Percentiles rank a stretch among this genome's conserved stretches.
Evolutionary conservation across 2,797 vertebrate genomes (phyloP).

Genomic region (Phrynocephalus vlangalii): DNA sequence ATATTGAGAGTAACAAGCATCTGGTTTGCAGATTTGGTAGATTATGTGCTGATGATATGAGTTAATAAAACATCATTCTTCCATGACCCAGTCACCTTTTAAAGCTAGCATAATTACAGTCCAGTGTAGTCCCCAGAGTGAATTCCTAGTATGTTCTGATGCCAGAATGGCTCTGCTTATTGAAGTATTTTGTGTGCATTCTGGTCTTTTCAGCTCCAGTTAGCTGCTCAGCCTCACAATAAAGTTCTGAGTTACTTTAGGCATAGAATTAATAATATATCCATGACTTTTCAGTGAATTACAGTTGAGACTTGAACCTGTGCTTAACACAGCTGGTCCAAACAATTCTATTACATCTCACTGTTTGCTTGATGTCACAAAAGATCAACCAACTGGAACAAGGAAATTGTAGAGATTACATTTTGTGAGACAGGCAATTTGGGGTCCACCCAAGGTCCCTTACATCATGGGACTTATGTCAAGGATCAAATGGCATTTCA

Average conservation of each 20-base stretch:
- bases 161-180: background rate
- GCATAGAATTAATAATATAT: background rate
- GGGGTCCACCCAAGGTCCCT: background rate
- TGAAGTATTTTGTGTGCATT: background rate
- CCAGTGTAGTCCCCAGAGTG: background rate
- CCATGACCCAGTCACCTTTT: background rate
- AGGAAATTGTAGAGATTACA: background rate
- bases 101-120: background rate
- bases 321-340: background rate
- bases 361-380: background rate
- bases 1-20: slow-evolving; percentile 61
- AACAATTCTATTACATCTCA: background rate
- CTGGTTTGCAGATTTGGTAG: slow-evolving; percentile 50
- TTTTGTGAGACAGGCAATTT: background rate
- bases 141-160: background rate
- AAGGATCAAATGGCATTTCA: background rate
- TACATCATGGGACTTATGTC: background rate
- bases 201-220: background rate
- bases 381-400: background rate
- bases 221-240: background rate
- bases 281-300: background rate
- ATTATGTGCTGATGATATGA: slow-evolving; percentile 29
- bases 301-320: background rate
- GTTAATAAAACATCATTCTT: slow-evolving; percentile 29
- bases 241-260: background rate